phyloP scores from a whole-genome alignment of 2,113 vertebrate genomes.

The Hypanus sabinus region DNA sequence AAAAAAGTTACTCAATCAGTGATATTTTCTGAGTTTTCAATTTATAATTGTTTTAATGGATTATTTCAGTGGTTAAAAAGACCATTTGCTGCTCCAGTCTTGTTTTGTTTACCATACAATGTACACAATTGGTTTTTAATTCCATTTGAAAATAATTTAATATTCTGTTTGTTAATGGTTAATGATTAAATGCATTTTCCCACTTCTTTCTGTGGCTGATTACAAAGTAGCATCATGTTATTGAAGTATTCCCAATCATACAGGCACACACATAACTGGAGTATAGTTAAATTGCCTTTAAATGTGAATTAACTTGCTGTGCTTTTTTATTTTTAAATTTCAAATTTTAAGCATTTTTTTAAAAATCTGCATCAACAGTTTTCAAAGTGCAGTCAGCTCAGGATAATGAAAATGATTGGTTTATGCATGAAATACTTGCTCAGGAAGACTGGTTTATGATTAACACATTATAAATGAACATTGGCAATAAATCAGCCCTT shows the following conservation, averaged over 20 bases:
- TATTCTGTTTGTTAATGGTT: constrained; percentile 10
- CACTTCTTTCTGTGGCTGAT: not conserved
- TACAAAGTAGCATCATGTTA: not conserved
- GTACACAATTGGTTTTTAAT: not conserved
- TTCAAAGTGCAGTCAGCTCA: not conserved
- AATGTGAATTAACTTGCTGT: not conserved
- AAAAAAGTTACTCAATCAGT: not conserved
- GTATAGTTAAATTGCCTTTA: not conserved
- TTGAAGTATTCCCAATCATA: not conserved
- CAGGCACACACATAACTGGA: not conserved
- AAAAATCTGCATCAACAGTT: not conserved
- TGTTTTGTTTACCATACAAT: not conserved
- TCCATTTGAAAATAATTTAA: not conserved
- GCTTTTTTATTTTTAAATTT: constrained; percentile 13
- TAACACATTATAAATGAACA: not conserved
- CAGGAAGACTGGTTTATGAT: not conserved
- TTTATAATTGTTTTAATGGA: not conserved
- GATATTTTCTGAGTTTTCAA: not conserved
- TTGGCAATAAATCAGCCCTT: not conserved
- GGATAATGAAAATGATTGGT: not conserved
- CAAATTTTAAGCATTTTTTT: not conserved
- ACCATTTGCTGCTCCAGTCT: not conserved
- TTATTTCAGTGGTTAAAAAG: not conserved
- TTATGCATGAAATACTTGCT: not conserved
- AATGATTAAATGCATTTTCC: not conserved